Evolutionary conservation across 1,140 invertebrate genomes (phyloP), one percentile per base, ranked within the genome.

Genomic region (Gerris buenoi): DNA sequence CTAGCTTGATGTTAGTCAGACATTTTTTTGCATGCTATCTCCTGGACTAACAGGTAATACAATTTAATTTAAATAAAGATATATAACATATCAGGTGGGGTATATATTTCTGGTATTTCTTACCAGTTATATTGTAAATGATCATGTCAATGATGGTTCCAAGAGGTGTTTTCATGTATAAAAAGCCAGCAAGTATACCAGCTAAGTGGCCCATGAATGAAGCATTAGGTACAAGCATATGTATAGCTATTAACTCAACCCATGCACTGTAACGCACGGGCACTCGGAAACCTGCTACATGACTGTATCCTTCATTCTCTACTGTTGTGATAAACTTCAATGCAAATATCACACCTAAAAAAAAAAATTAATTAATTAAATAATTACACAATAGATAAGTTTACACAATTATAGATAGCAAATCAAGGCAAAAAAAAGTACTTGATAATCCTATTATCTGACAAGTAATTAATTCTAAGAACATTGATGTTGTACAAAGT

Each of bases 221-320:
- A 10, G 82, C 76, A 70, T 83, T 81, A 33, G 84, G 84, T 1
- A 84, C 82, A 13, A 87, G 70, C 0, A 88, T 29, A 71, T 87
- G 84, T 68, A 89, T 88, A 1, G 87, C 72, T 22, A 86, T 65
- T n/a, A 89, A 73, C 72, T 89, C 87, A 1, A 77, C 76, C 87
- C 87, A 89, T 62, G 84, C 85, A 3, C 83, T 81, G 71, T 82
- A 79, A 74, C 80, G 81, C 18, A 81, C 79, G 1, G 84, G 81
- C 0, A 88, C 79, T 56, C 76, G 75, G n/a, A 88, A 75, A 46
- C 81, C 82, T 25, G 78, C 75, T 2, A 81, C 74, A 65, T 80
- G 71, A 14, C 79, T 77, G 2, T 74, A 67, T 64, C 77, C 79
- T 0, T 74, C 75, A 67, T 80, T 76, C 70, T 81, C 77, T 27